phyloP scores from a whole-genome alignment of 2,113 vertebrate species.

The Eublepharis macularius region DNA sequence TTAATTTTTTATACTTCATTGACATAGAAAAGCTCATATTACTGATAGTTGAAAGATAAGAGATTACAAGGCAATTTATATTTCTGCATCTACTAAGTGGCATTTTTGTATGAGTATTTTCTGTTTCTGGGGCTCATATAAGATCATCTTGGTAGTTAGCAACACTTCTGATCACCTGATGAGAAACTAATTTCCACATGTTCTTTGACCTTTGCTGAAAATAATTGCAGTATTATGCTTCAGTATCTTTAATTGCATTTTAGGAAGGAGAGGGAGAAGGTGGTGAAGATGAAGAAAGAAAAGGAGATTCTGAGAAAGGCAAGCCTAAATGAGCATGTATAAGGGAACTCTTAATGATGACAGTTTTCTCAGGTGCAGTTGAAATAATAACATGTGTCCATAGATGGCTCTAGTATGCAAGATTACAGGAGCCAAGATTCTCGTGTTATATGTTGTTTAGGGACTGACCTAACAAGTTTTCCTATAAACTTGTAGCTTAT shows the following conservation, averaged over 20 bases:
- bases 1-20: not conserved
- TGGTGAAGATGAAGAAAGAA: constrained; percentile 73
- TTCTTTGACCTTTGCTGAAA: not conserved
- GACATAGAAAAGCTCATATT: not conserved
- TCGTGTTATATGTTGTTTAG: not conserved
- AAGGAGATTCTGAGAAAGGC: constrained; percentile 73
- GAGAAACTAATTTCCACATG: not conserved
- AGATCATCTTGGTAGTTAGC: not conserved
- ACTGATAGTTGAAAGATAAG: not conserved
- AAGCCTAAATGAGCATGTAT: constrained; percentile 15
- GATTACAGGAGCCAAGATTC: not conserved
- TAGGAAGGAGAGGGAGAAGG: constrained; percentile 55
- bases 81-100: not conserved
- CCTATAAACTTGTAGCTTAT: not conserved
- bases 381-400: not conserved
- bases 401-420: not conserved
- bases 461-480: not conserved
- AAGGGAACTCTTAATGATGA: not conserved
- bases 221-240: not conserved
- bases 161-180: not conserved
- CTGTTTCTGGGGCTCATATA: too few species aligned
- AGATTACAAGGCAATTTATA: not conserved
- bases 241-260: constrained; percentile 22
- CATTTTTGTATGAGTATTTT: too few species aligned
- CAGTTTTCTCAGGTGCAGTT: not conserved